phyloP scores from a whole-genome alignment of 2,888 invertebrate genomes.

The Ornithoptera priamus region DNA sequence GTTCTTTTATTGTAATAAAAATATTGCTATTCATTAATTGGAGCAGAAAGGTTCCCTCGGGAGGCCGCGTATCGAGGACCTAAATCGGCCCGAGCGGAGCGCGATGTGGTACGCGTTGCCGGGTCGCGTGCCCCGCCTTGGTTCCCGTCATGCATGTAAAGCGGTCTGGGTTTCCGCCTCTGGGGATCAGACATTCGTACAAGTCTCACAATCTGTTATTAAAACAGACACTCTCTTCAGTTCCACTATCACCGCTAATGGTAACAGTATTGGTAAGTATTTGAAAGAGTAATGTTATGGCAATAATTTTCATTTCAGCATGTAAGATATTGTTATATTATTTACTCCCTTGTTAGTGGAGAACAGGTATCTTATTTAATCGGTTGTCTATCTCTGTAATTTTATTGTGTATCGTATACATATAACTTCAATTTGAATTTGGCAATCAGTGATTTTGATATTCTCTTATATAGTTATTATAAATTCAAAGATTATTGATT shows the following conservation, averaged over 20 bases:
- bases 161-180: conserved; percentile 97
- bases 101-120: conserved; percentile 87
- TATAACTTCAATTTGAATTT: no score
- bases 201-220: conserved; percentile 95
- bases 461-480: no score
- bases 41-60: conserved; percentile 81
- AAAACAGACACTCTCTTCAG: conserved; percentile 93
- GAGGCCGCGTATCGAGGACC: conserved; percentile 62
- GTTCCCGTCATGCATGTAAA: conserved; percentile 90
- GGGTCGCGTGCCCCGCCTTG: conserved; percentile 88
- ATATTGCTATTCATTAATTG: background rate
- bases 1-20: no score
- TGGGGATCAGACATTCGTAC: conserved; percentile 97
- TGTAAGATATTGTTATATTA: no score
- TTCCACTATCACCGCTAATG: conserved; percentile 94
- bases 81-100: conserved; percentile 63
- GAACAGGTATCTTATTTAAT: no score
- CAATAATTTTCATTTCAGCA: background rate
- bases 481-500: no score
- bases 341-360: no score
- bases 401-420: no score
- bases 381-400: no score
- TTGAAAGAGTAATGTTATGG: background rate
- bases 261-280: conserved; percentile 86
- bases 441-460: no score